Base-by-base conservation (phyloP, 2,113 vertebrate genomes). In the Oryzias celebensis region DNA sequence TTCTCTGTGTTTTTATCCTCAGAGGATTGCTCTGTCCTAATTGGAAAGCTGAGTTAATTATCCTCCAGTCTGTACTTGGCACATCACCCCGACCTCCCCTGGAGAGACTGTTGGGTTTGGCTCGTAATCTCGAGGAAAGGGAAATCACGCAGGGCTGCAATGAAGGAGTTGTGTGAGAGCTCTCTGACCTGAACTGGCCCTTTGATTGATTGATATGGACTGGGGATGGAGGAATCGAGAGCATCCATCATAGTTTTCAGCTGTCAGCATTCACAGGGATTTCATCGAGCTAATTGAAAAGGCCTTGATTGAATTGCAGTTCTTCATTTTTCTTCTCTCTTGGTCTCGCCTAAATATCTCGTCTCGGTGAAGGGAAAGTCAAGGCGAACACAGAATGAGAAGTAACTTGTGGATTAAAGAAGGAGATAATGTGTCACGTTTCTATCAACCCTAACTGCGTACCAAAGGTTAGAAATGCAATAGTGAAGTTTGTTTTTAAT, bases 11-110 rank as follows among this genome's bases (percentile, higher is more conserved):
- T 67, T 72, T 65, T 80, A 79, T 75, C 71, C 81, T 82, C 81
- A 45, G 66, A 7, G 74, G 83, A 84, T 85, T 79, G 73, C 77
- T 81, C 70, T 71, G 84, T 83, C 71, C 77, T 90, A 89, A 89
- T 90, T 90, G 85, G 85, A 89, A 88, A 80, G 83, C 80, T 41
- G 81, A 90, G 85, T 85, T 90, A 89, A 92, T 88, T 88, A 88
- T 88, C 77, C 84, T 80, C 85, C 23, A 67, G 85, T 60, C 84
- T 75, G 75, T 77, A 75, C 77, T 88, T 87, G 88, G 84, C 84
- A 85, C 77, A 80, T 83, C 79, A 85, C 84, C 68, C 45, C 63
- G 61, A 72, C 73, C 66, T 86, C 84, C 86, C 82, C 20, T 26
- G 44, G 73, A 80, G 86, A 87, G 64, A 79, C 58, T 58, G 72